Conservation (phyloP, 2,797 vertebrate genomes). For the Peromyscus melanophrys region DNA sequence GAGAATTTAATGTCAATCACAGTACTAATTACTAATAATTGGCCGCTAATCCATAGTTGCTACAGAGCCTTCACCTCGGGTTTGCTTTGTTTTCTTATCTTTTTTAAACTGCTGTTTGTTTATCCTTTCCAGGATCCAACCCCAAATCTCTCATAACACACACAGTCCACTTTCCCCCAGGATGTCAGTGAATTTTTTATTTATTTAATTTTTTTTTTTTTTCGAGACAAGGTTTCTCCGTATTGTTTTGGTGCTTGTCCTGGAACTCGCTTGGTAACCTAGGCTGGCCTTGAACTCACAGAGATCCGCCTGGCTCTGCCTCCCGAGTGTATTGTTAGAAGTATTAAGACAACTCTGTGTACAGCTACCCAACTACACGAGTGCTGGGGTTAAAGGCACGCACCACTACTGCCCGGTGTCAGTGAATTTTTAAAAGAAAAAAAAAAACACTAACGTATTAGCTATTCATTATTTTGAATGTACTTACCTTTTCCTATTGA, state of each 20-base stretch:
- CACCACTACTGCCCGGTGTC: no score
- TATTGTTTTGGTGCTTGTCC: no score
- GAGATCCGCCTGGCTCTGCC: no score
- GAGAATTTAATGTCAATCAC: not conserved
- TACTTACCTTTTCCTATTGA: not conserved
- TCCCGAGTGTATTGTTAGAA: no score
- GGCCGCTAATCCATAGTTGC: not conserved
- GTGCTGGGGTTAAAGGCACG: no score
- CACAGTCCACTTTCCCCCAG: not conserved
- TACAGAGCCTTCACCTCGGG: not conserved
- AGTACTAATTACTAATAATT: not conserved
- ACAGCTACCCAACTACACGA: no score
- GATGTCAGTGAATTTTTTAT: not conserved
- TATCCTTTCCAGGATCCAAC: not conserved
- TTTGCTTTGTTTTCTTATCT: not conserved
- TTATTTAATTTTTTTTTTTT: no score
- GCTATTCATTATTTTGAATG: not conserved
- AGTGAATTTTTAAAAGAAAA: not conserved
- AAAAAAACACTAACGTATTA: not conserved
- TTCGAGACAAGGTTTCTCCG: no score
- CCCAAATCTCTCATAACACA: not conserved
- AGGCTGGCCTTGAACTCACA: no score
- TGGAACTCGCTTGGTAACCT: no score
- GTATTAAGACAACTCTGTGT: no score
- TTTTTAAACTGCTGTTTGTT: not conserved